These are phyloP conservation scores for Triplophysa dalaica DNA, from an alignment of 2,113 vertebrate species.

Conservation along the genomic window DNA sequence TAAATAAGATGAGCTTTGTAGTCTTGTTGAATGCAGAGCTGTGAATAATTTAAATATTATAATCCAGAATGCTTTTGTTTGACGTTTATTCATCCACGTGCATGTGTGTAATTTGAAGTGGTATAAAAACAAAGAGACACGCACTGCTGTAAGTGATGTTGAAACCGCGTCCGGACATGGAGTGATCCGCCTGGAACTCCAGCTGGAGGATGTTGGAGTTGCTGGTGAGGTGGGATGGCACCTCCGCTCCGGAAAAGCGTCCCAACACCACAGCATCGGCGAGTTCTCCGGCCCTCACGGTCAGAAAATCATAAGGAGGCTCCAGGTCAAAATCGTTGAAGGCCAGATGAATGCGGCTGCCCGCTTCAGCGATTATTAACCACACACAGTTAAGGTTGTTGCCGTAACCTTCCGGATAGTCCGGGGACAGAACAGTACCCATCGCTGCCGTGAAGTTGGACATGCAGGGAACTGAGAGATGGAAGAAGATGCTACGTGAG, in stretches of 20 bases:
- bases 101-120: too few species aligned
- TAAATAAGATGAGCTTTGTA: too few species aligned
- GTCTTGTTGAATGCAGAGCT: too few species aligned
- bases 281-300: conserved; percentile 92
- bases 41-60: too few species aligned
- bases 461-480: conserved; percentile 89
- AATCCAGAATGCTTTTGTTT: too few species aligned
- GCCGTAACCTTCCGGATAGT: conserved; percentile 96
- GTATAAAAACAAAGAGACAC: conserved; percentile 53
- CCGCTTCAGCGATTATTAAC: conserved; percentile 91
- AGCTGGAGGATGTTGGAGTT: conserved; percentile 88
- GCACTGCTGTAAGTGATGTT: conserved; percentile 98
- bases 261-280: conserved; percentile 85
- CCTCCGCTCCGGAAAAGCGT: conserved; percentile 93
- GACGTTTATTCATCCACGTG: too few species aligned
- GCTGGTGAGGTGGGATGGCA: conserved; percentile 92
- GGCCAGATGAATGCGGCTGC: conserved; percentile 91
- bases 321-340: conserved; percentile 98
- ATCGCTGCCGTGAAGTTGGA: conserved; percentile 96
- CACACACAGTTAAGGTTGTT: conserved; percentile 98
- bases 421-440: conserved; percentile 94
- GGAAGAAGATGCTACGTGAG: conserved; percentile 42
- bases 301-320: conserved; percentile 96
- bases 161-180: conserved; percentile 96
- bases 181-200: conserved; percentile 98